A percentile compares a stretch with the other conserved stretches of the same genome.
Evolutionary conservation across 23 tunicate species (phyloP).

Genomic region (Diplosoma virens): DNA sequence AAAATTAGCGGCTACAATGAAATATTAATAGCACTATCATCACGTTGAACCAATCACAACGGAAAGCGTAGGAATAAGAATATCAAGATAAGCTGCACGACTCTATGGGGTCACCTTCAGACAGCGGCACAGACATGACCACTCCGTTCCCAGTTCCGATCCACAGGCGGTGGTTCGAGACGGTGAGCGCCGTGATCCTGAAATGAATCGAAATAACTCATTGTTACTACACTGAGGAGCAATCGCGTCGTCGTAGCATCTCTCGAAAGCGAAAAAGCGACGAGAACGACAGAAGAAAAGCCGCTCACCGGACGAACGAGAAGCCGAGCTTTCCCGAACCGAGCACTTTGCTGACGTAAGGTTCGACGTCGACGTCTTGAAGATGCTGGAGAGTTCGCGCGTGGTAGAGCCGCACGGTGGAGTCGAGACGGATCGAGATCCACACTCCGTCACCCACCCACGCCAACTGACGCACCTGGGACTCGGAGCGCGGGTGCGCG

Average conservation of each 20-base stretch:
- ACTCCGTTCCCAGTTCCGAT: constrained; percentile 95
- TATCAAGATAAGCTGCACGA: no score
- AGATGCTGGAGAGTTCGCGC: constrained; percentile 72
- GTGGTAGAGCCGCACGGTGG: constrained; percentile 76
- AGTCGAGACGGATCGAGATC: constrained; percentile 84
- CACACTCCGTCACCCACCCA: constrained; percentile 90
- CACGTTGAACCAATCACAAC: no score
- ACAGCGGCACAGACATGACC: constrained; percentile 80
- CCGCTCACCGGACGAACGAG: constrained; percentile 78
- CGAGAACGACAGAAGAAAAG: background rate
- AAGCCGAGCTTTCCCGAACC: constrained; percentile 83
- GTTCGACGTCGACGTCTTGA: constrained; percentile 89
- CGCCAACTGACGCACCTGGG: constrained; percentile 74
- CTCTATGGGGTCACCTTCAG: constrained; percentile 71
- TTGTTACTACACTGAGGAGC: no score
- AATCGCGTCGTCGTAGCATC: background rate
- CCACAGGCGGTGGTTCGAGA: constrained; percentile 69
- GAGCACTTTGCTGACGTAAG: constrained; percentile 88
- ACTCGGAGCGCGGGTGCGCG: constrained; percentile 90
- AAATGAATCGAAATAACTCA: no score
- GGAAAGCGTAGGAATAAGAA: no score
- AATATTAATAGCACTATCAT: no score
- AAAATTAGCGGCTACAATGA: no score
- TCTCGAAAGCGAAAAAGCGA: background rate
- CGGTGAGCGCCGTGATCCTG: constrained; percentile 73